These are phyloP conservation scores for Carabus problematicus DNA, from an alignment of 2,888 invertebrate genomes.

Conservation along the genomic window DNA sequence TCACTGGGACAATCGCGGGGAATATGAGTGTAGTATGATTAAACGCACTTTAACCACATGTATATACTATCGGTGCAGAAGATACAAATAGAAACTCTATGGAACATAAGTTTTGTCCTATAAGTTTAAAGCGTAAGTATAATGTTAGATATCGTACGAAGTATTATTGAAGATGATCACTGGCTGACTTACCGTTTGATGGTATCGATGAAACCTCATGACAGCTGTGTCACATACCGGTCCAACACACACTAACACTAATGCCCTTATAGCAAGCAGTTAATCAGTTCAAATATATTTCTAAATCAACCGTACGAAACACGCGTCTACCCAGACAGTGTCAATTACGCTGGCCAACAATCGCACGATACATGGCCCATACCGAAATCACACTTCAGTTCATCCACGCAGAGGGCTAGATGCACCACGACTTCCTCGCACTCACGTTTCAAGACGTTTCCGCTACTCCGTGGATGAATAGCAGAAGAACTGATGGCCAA, in stretches of 20 bases:
- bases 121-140: too few species aligned
- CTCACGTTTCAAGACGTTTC: neutral
- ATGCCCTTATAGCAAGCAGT: constrained; percentile 7
- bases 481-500: too few species aligned
- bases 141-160: too few species aligned
- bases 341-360: constrained; percentile 45
- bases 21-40: too few species aligned
- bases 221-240: constrained; percentile 30
- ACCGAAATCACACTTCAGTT: constrained; percentile 42
- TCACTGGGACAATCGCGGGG: too few species aligned
- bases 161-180: neutral
- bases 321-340: neutral
- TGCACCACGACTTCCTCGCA: neutral
- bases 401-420: neutral
- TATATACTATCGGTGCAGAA: too few species aligned
- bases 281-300: constrained; percentile 7
- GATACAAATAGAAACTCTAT: too few species aligned
- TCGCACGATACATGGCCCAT: constrained; percentile 50
- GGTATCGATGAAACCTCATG: constrained; percentile 28
- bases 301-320: neutral
- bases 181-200: constrained; percentile 27
- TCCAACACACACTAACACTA: constrained; percentile 17
- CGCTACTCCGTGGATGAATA: neutral
- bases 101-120: too few species aligned
- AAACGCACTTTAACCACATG: too few species aligned